Conservation (phyloP, 1,140 invertebrate genomes). For the Akabosia matsudoensis region DNA sequence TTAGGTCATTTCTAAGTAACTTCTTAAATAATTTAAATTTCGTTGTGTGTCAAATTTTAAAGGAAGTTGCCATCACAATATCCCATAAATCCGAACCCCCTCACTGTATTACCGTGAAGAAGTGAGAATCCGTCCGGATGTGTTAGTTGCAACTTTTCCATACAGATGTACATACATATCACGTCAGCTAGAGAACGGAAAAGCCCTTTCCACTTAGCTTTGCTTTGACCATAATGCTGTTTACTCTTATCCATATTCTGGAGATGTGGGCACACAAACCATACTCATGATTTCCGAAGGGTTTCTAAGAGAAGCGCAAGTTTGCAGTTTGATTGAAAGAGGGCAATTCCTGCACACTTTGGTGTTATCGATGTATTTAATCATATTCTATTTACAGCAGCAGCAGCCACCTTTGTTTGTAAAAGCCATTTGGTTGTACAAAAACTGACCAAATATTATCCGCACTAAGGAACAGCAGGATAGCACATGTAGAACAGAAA, state of each 20-base stretch:
- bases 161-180: not conserved
- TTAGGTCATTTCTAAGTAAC: not conserved
- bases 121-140: not conserved
- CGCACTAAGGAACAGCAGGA: too few relatives aligned
- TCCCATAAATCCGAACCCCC: constrained; percentile 10
- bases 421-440: too few relatives aligned
- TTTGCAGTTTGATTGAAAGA: constrained; percentile 42
- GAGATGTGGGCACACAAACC: too few relatives aligned
- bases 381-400: too few relatives aligned
- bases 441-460: too few relatives aligned
- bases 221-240: not conserved
- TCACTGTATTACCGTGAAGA: not conserved
- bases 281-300: too few relatives aligned
- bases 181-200: not conserved
- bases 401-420: too few relatives aligned
- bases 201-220: not conserved
- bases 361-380: constrained; percentile 16
- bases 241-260: not conserved
- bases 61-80: constrained; percentile 9
- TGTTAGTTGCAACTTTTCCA: not conserved
- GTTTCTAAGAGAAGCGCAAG: constrained; percentile 5
- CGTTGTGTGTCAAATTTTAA: not conserved
- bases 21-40: not conserved
- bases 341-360: constrained; percentile 39
- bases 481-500: too few relatives aligned